phyloP scores from a whole-genome alignment of 2,888 invertebrate species.

The Sceliomorpha sp. region DNA sequence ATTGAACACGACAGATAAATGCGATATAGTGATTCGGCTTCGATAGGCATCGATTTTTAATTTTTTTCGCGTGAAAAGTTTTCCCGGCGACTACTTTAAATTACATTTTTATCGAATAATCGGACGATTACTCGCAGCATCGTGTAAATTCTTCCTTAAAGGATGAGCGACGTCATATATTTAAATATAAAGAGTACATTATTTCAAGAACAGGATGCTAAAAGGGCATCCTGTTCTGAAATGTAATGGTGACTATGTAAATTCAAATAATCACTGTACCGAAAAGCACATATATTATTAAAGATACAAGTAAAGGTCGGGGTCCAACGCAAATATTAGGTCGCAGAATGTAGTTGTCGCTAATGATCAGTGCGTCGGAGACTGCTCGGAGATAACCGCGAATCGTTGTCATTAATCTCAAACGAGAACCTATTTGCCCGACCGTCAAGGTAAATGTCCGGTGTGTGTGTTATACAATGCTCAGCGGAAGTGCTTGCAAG shows the following conservation, averaged over 20 bases:
- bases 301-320: neutral
- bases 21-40: too few relatives aligned
- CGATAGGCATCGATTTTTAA: too few relatives aligned
- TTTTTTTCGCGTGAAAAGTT: too few relatives aligned
- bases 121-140: too few relatives aligned
- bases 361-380: constrained; percentile 45
- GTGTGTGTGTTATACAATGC: constrained; percentile 19
- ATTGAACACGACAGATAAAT: too few relatives aligned
- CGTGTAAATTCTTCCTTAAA: too few relatives aligned
- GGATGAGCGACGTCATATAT: too few relatives aligned
- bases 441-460: constrained; percentile 42
- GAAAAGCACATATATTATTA: constrained; percentile 3
- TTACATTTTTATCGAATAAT: too few relatives aligned
- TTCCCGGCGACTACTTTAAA: too few relatives aligned
- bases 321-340: constrained; percentile 57
- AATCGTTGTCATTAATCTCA: constrained; percentile 64
- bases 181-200: too few relatives aligned
- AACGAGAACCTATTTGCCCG: constrained; percentile 49
- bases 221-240: too few relatives aligned
- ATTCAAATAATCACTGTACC: neutral
- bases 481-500: neutral
- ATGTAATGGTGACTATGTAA: constrained; percentile 2
- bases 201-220: too few relatives aligned
- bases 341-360: constrained; percentile 37
- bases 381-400: constrained; percentile 25